phyloP scores from a whole-genome alignment of 2,888 invertebrate species.

The Penaeus monodon region DNA sequence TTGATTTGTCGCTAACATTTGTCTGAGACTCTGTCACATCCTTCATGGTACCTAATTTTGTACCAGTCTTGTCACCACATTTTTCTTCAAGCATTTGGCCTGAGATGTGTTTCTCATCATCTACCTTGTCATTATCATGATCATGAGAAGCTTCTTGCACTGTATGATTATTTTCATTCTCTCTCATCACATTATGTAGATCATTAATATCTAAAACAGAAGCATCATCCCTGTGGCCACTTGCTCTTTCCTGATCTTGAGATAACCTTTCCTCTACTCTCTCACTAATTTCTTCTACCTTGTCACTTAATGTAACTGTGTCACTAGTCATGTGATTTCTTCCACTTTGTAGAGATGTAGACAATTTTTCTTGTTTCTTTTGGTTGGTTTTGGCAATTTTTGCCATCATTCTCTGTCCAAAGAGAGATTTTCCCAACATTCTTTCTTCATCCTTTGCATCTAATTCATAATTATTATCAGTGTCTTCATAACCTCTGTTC shows the following conservation, averaged over 20 bases:
- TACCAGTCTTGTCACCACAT: no score
- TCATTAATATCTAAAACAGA: neutral
- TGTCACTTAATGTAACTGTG: neutral
- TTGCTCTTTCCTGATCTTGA: neutral
- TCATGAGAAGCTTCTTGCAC: no score
- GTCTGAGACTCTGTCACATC: no score
- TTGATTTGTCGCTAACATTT: no score
- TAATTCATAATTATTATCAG: no score
- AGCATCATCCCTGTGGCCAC: neutral
- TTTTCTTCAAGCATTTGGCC: no score
- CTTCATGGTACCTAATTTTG: no score
- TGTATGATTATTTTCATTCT: neutral
- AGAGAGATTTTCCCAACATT: slow-evolving; percentile 39
- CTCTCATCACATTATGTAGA: neutral
- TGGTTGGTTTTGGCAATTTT: neutral
- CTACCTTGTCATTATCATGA: no score
- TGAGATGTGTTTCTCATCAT: no score
- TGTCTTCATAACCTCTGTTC: no score
- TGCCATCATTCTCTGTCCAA: slow-evolving; percentile 39
- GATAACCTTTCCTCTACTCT: neutral
- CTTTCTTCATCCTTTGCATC: neutral
- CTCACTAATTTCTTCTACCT: neutral
- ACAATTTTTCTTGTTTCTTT: neutral
- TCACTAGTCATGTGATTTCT: no score
- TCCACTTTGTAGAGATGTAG: neutral